A percentile compares a stretch with the other conserved stretches of the same genome.
phyloP scores from a whole-genome alignment of 2,888 invertebrate genomes.

The Julus scandinavius region DNA sequence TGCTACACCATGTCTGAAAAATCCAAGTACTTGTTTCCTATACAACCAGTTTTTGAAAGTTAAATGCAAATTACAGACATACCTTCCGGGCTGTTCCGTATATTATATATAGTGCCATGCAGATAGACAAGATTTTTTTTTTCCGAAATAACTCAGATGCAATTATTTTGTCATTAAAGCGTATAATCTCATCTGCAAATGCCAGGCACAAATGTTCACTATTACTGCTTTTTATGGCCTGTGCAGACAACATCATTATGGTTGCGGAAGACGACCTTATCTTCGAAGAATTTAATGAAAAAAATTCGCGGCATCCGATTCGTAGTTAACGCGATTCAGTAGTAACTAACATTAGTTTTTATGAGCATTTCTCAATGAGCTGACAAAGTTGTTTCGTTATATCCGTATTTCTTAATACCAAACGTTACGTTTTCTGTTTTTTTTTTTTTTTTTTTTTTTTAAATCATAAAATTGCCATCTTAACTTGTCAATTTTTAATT shows the following conservation, averaged over 20 bases:
- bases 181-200: conserved; percentile 29
- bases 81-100: not conserved
- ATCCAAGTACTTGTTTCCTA: conserved; percentile 4
- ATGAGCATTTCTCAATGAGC: not conserved
- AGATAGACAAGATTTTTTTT: not conserved
- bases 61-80: not conserved
- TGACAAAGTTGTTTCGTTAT: not conserved
- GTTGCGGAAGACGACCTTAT: not conserved
- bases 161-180: conserved; percentile 30
- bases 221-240: not conserved
- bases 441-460: too few relatives aligned
- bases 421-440: too few relatives aligned
- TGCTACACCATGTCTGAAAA: not conserved
- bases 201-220: conserved; percentile 18
- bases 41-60: conserved; percentile 10
- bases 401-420: not conserved
- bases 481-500: too few relatives aligned
- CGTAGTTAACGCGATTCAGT: not conserved
- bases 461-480: too few relatives aligned
- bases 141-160: not conserved
- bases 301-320: not conserved
- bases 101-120: not conserved
- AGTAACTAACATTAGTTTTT: not conserved
- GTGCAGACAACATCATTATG: not conserved
- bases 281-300: conserved; percentile 4